Base-by-base conservation (phyloP, 2,113 vertebrate genomes). In the Etia nguti region DNA sequence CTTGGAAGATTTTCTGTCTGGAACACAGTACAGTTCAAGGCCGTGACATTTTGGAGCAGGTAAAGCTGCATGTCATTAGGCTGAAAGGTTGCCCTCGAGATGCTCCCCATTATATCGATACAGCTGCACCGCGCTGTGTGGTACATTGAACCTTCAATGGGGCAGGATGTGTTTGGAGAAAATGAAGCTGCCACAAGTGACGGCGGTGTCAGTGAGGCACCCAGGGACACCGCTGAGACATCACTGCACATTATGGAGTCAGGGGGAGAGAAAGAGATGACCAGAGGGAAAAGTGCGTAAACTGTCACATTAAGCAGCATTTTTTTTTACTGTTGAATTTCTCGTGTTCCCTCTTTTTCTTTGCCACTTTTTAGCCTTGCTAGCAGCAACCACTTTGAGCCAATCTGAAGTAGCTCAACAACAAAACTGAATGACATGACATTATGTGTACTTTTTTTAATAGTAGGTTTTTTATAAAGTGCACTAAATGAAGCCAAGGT, bases 61-160 rank as follows among this genome's bases (percentile, higher is more conserved):
- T 88, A 62, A 77, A 86, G 84, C 87, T 31, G 82, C 82, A 79
- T 86, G 89, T 81, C 88, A 62, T 92, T 82, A 88, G 88, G 88
- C 77, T 83, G 81, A 87, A 84, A 90, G 77, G 79, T 82, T 87
- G 87, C 87, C 89, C 85, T 79, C 50, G 1, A 80, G 89, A 92
- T 88, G 89, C 79, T 59, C 79, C 83, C 83, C 57, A 82, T 93
- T 90, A 86, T 75, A 86, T 79, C 77, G 1, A 16, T 86, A 50
- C 89, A 86, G 91, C 77, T 89, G 87, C 50, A 79, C 87, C 4
- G 24, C 4, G 4, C 50, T 65, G 84, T 10, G 82, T 75, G 89
- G 31, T 84, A 93, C 92, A 90, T 84, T 92, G 87, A 65, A 60
- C 80, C 70, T 82, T 79, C 90, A 93, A 86, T 91, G 89, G 89